phyloP scores from a whole-genome alignment of 2,797 vertebrate genomes.

The Hafferia zeledoni region DNA sequence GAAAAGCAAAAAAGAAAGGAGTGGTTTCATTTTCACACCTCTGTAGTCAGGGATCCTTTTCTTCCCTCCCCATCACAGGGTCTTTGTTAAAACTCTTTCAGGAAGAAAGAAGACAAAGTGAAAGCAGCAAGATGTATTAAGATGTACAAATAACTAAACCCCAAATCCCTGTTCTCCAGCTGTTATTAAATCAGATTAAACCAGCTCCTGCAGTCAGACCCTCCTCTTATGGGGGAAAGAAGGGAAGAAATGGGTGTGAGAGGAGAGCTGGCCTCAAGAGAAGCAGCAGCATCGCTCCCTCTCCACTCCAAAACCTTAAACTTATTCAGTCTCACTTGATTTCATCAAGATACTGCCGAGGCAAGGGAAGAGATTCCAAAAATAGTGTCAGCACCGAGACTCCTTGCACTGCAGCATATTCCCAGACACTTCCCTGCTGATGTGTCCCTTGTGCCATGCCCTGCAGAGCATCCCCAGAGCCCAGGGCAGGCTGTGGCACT shows the following conservation, averaged over 20 bases:
- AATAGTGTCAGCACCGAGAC: neutral
- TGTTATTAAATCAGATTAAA: neutral
- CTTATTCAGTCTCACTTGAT: neutral
- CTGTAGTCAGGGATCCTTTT: neutral
- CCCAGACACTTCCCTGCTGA: neutral
- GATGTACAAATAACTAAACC: neutral
- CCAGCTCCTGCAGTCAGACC: neutral
- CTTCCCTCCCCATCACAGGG: neutral
- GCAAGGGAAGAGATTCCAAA: neutral
- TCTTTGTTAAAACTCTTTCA: neutral
- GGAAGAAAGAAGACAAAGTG: neutral
- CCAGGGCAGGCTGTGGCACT: no score
- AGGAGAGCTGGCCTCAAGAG: neutral
- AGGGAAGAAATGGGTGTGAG: neutral
- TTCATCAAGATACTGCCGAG: neutral
- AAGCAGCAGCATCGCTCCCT: neutral
- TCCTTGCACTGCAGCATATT: neutral
- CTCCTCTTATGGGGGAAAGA: neutral
- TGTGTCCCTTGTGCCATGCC: no score
- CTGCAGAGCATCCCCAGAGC: no score
- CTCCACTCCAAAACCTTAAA: neutral
- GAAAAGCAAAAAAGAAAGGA: neutral
- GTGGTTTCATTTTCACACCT: neutral
- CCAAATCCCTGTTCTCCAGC: neutral
- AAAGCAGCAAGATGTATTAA: neutral